Base-by-base conservation (phyloP, 2,113 vertebrate genomes). In the Syngnathus scovelli region DNA sequence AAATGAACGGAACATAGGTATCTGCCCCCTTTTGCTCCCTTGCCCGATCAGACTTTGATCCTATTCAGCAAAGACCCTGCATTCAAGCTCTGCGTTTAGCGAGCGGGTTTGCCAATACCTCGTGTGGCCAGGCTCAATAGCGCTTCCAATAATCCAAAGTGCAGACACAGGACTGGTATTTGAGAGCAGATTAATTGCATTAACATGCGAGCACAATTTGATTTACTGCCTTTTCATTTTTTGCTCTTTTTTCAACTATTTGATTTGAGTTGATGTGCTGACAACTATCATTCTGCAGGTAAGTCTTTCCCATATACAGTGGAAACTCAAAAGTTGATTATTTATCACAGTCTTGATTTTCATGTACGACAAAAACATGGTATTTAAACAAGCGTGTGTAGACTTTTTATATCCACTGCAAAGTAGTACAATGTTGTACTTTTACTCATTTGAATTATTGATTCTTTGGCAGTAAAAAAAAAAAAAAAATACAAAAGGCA, bases 111-210 rank as follows among this genome's bases (percentile, higher is more conserved):
- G 56, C 66, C 81, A 61, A 78, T 75, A 60, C 72, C 39, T 67
- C 52, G 49, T 78, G 77, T 67, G 27, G 67, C 70, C 78, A 12
- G n/a, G 39, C 39, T 79, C 70, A 59, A 64, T 16, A 59, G 49
- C 55, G 70, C 23, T 46, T 10, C 46, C 46, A 77, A 69, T 80
- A 84, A 85, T 87, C 82, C 86, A 69, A 68, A 71, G 55, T 78
- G 78, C 64, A 69, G 68, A 52, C 75, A 82, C 84, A 62, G 75
- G 11, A 39, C 21, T 76, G 87, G 81, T 87, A 86, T 89, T 85
- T 77, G 5, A 78, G 71, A 87, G 83, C 79, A 41, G 79, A 85
- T 89, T 85, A 83, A 1, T 74, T 51, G 69, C 60, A 64, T 58
- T 16, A 48, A 61, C 61, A 39, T 39, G 7, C 41, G 54, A 59